Conservation (phyloP, 2,113 vertebrate genomes). For the Mesocricetus auratus region DNA sequence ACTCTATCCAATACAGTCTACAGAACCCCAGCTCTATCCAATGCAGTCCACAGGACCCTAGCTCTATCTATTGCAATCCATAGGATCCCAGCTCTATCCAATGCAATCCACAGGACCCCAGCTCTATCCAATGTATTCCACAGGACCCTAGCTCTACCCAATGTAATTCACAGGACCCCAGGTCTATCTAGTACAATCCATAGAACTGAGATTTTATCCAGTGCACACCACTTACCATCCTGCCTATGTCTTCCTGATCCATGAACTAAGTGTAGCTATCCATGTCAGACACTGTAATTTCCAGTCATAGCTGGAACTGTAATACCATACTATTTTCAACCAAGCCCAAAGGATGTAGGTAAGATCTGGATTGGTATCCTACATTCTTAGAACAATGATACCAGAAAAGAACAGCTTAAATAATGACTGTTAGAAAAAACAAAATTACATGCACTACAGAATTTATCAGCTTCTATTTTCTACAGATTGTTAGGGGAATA, state of each 20-base stretch:
- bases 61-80: no score
- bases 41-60: neutral
- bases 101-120: neutral
- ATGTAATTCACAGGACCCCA: no score
- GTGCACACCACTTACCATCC: conserved; percentile 58
- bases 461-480: conserved; percentile 7
- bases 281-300: neutral
- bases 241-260: conserved; percentile 64
- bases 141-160: no score
- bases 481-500: neutral
- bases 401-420: conserved; percentile 16
- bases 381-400: neutral
- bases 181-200: no score
- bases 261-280: conserved; percentile 36
- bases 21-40: neutral
- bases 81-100: neutral
- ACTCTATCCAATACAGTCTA: no score
- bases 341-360: neutral
- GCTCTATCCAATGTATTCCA: neutral
- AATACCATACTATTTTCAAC: neutral
- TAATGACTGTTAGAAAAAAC: neutral
- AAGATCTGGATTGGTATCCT: neutral
- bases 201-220: no score
- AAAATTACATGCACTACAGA: neutral
- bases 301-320: neutral